phyloP scores from a whole-genome alignment of 1,140 invertebrate genomes.

The Maniola jurtina region DNA sequence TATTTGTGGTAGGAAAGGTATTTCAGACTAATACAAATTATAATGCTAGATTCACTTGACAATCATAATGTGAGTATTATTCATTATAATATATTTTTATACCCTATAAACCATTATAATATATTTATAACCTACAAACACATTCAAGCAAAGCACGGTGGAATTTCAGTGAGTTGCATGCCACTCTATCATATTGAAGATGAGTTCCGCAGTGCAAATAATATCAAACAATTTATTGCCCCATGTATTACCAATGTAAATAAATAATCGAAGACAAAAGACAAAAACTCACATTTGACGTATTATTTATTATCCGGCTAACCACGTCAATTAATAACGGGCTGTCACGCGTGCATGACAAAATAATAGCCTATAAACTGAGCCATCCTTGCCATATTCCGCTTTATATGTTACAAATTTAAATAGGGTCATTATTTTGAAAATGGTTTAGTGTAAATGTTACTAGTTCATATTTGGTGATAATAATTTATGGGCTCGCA shows the following conservation, averaged over 20 bases:
- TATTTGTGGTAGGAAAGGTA: too few relatives aligned
- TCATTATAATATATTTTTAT: too few relatives aligned
- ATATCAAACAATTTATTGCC: not conserved
- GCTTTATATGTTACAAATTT: slow-evolving; percentile 15
- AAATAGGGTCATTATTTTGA: slow-evolving; percentile 18
- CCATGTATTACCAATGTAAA: not conserved
- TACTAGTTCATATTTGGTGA: not conserved
- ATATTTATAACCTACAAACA: too few relatives aligned
- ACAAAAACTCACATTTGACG: slow-evolving; percentile 24
- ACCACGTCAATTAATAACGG: slow-evolving; percentile 38
- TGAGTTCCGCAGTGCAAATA: too few relatives aligned
- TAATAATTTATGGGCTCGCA: not conserved
- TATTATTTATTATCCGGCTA: slow-evolving; percentile 30
- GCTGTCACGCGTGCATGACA: slow-evolving; percentile 30
- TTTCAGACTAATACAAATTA: too few relatives aligned
- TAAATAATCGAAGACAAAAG: slow-evolving; percentile 22
- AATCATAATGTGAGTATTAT: too few relatives aligned
- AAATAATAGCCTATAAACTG: slow-evolving; percentile 34
- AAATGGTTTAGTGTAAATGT: not conserved
- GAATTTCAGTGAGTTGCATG: too few relatives aligned
- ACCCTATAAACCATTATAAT: too few relatives aligned
- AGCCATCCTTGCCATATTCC: slow-evolving; percentile 26
- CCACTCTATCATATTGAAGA: too few relatives aligned
- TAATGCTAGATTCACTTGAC: too few relatives aligned
- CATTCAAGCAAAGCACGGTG: too few relatives aligned